Conservation (phyloP, 2,113 vertebrate species). For the Leptosomus discolor region DNA sequence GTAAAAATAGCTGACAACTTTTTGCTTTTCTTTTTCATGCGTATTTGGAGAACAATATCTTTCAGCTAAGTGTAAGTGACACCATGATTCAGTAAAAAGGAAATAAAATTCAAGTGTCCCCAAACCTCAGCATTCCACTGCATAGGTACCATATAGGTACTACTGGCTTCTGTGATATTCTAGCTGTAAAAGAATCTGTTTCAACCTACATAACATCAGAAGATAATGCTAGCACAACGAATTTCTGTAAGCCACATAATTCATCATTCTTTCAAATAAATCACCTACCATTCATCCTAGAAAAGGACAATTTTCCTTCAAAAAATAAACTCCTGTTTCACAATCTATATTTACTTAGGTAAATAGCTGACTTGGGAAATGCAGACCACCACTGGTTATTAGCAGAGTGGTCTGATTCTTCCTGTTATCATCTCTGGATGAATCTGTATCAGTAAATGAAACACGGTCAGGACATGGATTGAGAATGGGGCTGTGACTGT, state of each 20-base stretch:
- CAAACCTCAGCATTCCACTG: not conserved
- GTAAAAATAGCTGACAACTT: not conserved
- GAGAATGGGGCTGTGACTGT: not conserved
- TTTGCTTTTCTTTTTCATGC: not conserved
- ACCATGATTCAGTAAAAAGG: not conserved
- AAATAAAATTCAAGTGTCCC: not conserved
- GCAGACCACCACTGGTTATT: not conserved
- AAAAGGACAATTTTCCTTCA: conserved; percentile 9
- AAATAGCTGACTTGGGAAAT: conserved; percentile 20
- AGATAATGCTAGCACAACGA: not conserved
- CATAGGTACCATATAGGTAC: not conserved
- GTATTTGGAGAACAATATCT: not conserved
- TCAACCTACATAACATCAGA: not conserved
- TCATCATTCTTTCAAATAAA: conserved; percentile 14
- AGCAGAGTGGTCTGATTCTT: not conserved
- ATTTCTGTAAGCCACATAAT: conserved; percentile 1
- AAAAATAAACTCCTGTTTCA: not conserved
- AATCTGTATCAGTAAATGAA: not conserved
- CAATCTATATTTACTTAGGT: not conserved
- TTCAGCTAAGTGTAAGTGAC: not conserved
- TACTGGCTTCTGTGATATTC: not conserved
- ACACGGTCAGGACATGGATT: not conserved
- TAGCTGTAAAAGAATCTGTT: conserved; percentile 17
- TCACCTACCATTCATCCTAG: not conserved
- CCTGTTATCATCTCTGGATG: not conserved